phyloP scores from a whole-genome alignment of 2,113 vertebrate species.

The Eptesicus fuscus region DNA sequence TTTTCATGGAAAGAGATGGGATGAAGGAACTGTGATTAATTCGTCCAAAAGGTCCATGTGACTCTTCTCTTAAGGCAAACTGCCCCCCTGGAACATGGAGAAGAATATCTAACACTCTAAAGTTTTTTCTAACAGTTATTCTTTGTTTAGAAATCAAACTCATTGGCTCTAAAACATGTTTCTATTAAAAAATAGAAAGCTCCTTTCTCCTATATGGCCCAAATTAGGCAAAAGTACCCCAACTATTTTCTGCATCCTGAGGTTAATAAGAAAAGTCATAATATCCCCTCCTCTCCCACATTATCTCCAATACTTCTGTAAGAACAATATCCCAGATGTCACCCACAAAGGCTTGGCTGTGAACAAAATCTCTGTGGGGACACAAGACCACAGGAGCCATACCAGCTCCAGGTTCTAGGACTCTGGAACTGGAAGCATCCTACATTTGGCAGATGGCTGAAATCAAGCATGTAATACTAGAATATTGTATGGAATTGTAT shows the following conservation, averaged over 20 bases:
- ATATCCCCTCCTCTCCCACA: background rate
- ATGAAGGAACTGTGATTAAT: background rate
- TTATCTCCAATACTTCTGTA: background rate
- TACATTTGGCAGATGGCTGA: background rate
- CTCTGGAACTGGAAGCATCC: background rate
- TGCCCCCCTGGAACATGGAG: background rate
- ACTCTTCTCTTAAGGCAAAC: background rate
- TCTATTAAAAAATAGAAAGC: background rate
- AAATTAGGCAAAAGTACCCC: background rate
- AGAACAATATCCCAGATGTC: background rate
- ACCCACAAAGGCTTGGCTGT: background rate
- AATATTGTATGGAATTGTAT: background rate
- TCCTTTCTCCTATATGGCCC: background rate
- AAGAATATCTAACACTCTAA: background rate
- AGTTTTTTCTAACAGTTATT: background rate
- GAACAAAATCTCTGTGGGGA: background rate
- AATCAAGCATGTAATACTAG: background rate
- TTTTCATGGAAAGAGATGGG: background rate
- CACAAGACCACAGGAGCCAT: background rate
- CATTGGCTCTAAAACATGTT: background rate
- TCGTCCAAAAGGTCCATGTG: background rate
- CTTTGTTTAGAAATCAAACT: background rate
- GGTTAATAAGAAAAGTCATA: background rate
- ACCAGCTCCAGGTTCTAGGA: background rate
- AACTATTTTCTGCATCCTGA: background rate